These are phyloP conservation scores for Papilio machaon DNA, from an alignment of 1,140 invertebrate species.

Conservation along the genomic window DNA sequence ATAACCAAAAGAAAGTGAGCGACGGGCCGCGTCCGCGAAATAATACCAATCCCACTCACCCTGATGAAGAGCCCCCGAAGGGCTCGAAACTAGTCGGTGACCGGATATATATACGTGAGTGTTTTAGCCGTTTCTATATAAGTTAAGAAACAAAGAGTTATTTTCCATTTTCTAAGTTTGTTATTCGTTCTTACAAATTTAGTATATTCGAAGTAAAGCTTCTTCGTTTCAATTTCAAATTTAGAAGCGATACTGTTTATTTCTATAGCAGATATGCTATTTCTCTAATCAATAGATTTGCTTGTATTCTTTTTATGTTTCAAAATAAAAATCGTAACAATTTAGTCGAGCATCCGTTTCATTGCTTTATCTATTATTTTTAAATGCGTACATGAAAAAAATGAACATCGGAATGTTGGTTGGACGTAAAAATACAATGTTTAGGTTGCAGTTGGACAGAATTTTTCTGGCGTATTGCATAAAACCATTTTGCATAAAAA, in stretches of 20 bases:
- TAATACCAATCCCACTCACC: no score
- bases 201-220: no score
- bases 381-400: constrained; percentile 27
- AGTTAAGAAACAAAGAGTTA: no score
- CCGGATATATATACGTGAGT: no score
- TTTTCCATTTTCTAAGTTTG: no score
- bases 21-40: no score
- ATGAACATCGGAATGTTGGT: constrained; percentile 39
- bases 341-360: constrained; percentile 3
- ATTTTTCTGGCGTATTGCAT: constrained; percentile 43
- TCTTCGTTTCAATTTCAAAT: neutral
- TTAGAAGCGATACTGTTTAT: neutral
- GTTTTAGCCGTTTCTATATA: no score
- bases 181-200: no score
- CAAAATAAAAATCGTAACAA: neutral
- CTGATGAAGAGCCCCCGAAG: no score
- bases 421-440: constrained; percentile 44
- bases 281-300: neutral
- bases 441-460: constrained; percentile 38
- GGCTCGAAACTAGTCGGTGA: no score
- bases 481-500: constrained; percentile 44
- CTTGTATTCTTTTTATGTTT: neutral
- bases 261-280: neutral
- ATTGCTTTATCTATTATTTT: constrained; percentile 21
- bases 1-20: neutral